These are phyloP conservation scores for Glossosoma conforme DNA, from an alignment of 1,140 invertebrate species.

Conservation along the genomic window DNA sequence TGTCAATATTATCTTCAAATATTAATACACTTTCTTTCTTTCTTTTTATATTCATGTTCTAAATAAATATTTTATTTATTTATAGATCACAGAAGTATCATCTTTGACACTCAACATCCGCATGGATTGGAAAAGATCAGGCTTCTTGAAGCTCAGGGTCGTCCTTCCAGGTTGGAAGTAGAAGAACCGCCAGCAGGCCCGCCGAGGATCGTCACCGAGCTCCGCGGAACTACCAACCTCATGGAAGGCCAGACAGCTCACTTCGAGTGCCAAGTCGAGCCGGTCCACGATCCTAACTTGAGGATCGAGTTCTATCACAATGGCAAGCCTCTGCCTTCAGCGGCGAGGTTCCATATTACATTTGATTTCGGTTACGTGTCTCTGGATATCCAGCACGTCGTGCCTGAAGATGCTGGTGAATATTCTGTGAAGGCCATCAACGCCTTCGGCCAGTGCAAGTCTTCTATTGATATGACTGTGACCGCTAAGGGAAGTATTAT, in stretches of 20 bases:
- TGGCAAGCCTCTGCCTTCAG: slow-evolving; percentile 80
- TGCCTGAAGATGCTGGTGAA: slow-evolving; percentile 91
- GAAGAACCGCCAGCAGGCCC: slow-evolving; percentile 72
- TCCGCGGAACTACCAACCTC: slow-evolving; percentile 78
- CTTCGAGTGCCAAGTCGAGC: slow-evolving; percentile 88
- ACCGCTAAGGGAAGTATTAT: slow-evolving; percentile 86
- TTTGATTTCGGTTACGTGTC: slow-evolving; percentile 95
- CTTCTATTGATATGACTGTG: slow-evolving; percentile 74
- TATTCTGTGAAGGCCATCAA: slow-evolving; percentile 89
- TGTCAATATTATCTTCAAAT: too few species aligned
- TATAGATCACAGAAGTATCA: slow-evolving; percentile 73
- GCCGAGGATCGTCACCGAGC: slow-evolving; percentile 77
- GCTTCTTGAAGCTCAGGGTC: slow-evolving; percentile 78
- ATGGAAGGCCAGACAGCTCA: slow-evolving; percentile 83
- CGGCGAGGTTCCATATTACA: slow-evolving; percentile 85
- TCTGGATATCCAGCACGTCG: slow-evolving; percentile 82
- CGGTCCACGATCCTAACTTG: slow-evolving; percentile 85
- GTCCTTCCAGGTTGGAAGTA: slow-evolving; percentile 70
- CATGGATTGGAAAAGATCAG: slow-evolving; percentile 89
- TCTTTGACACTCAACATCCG: slow-evolving; percentile 88
- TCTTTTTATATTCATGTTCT: slow-evolving; percentile 3
- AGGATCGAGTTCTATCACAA: slow-evolving; percentile 90
- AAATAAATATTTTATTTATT: slow-evolving; percentile 32
- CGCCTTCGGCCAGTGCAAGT: slow-evolving; percentile 78
- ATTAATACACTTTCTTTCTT: too few species aligned